phyloP scores from a whole-genome alignment of 2,113 vertebrate species.

The Menidia beryllina region DNA sequence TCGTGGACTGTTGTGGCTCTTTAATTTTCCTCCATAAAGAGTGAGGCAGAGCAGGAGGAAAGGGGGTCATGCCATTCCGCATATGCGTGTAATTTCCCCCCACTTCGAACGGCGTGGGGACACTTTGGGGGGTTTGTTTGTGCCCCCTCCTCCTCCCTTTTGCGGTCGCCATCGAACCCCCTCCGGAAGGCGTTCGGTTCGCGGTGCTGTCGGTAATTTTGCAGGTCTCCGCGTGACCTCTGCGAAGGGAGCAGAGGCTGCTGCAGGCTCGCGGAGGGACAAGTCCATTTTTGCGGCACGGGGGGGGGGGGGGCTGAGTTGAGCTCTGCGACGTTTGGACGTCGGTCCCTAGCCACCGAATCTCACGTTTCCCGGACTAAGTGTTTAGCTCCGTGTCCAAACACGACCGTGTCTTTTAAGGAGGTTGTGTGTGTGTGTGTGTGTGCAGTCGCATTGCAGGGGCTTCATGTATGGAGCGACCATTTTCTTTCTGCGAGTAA shows the following conservation, averaged over 20 bases:
- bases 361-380: not conserved
- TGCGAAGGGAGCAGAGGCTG: slow-evolving; percentile 62
- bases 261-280: slow-evolving; percentile 58
- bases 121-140: slow-evolving; percentile 5
- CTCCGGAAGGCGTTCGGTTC: not conserved
- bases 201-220: slow-evolving; percentile 8
- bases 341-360: slow-evolving; percentile 16
- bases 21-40: slow-evolving; percentile 71
- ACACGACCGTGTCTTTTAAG: slow-evolving; percentile 32
- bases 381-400: slow-evolving; percentile 22
- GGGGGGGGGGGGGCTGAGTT: slow-evolving; percentile 19
- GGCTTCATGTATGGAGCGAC: slow-evolving; percentile 79
- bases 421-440: too few species aligned
- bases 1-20: slow-evolving; percentile 68
- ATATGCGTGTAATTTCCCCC: slow-evolving; percentile 44
- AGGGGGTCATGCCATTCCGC: slow-evolving; percentile 60
- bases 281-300: slow-evolving; percentile 54
- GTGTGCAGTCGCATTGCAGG: slow-evolving; percentile 84
- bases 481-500: slow-evolving; percentile 78
- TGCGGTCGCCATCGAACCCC: not conserved
- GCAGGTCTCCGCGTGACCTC: slow-evolving; percentile 72
- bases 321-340: slow-evolving; percentile 37
- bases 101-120: slow-evolving; percentile 23
- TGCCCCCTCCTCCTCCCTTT: too few species aligned
- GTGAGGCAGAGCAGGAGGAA: slow-evolving; percentile 42